Conservation (phyloP, 2,797 vertebrate genomes). For the Antennarius maculatus region DNA sequence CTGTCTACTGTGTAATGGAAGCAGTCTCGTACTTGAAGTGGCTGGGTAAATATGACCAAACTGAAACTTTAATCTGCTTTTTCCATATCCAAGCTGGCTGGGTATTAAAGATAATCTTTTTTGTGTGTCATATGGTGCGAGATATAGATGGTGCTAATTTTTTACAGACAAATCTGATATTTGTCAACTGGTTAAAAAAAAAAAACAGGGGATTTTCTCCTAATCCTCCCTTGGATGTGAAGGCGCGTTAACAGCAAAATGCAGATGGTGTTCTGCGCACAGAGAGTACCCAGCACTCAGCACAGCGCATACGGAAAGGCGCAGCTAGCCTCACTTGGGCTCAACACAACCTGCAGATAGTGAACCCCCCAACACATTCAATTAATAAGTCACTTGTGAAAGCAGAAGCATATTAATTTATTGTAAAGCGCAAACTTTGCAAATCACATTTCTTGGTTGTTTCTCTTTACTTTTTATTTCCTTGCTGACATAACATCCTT, state of each 20-base stretch:
- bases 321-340: constrained; percentile 69
- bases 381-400: constrained; percentile 69
- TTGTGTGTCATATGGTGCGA: constrained; percentile 87
- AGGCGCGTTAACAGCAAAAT: constrained; percentile 86
- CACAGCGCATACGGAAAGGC: constrained; percentile 67
- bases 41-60: constrained; percentile 84
- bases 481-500: constrained; percentile 79
- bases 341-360: constrained; percentile 77
- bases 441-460: constrained; percentile 72
- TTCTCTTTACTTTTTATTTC: constrained; percentile 70
- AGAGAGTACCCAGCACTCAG: constrained; percentile 70
- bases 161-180: constrained; percentile 90
- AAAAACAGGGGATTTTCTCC: constrained; percentile 83
- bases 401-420: constrained; percentile 62
- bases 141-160: constrained; percentile 88
- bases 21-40: constrained; percentile 73
- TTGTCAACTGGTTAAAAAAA: constrained; percentile 84
- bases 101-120: constrained; percentile 88
- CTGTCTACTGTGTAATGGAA: constrained; percentile 62
- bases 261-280: constrained; percentile 83
- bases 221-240: constrained; percentile 85
- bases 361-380: constrained; percentile 54
- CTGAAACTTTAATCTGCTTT: constrained; percentile 90
- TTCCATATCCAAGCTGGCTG: constrained; percentile 85
- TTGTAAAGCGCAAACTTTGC: constrained; percentile 72